Conservation (phyloP, 2,113 vertebrate species). For the Tragelaphus buxtoni region DNA sequence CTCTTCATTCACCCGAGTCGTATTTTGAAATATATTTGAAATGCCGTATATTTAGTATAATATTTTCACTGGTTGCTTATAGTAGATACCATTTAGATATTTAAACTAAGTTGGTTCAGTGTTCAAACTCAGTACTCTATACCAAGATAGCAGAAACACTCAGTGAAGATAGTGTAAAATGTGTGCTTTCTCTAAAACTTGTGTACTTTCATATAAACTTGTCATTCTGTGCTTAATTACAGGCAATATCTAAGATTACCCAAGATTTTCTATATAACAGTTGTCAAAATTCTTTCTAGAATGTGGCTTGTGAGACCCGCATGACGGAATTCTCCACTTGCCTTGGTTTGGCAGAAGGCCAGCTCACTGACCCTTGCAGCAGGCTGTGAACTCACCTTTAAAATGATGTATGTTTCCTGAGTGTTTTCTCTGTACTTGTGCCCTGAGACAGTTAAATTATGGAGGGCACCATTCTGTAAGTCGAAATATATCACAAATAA, state of each 20-base stretch:
- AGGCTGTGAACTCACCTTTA: conserved; percentile 22
- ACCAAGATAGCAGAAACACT: background rate
- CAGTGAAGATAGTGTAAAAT: background rate
- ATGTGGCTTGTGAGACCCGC: background rate
- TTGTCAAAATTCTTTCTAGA: background rate
- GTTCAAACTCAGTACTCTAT: background rate
- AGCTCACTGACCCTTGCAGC: background rate
- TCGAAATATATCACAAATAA: background rate
- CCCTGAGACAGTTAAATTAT: background rate
- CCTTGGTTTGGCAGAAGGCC: conserved; percentile 6
- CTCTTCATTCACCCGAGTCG: background rate
- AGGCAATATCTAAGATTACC: background rate
- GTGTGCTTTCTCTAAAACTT: background rate
- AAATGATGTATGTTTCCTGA: background rate
- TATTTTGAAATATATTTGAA: conserved; percentile 12
- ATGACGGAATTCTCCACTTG: background rate
- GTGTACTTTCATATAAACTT: background rate
- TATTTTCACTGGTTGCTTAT: background rate
- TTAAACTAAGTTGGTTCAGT: background rate
- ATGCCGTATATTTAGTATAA: background rate
- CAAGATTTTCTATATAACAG: background rate
- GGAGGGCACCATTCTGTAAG: background rate
- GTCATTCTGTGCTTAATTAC: background rate
- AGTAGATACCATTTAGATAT: background rate
- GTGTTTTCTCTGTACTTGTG: conserved; percentile 6